These are phyloP conservation scores for Jordanella pulchra DNA, from an alignment of 2,797 vertebrate genomes.

Conservation along the genomic window DNA sequence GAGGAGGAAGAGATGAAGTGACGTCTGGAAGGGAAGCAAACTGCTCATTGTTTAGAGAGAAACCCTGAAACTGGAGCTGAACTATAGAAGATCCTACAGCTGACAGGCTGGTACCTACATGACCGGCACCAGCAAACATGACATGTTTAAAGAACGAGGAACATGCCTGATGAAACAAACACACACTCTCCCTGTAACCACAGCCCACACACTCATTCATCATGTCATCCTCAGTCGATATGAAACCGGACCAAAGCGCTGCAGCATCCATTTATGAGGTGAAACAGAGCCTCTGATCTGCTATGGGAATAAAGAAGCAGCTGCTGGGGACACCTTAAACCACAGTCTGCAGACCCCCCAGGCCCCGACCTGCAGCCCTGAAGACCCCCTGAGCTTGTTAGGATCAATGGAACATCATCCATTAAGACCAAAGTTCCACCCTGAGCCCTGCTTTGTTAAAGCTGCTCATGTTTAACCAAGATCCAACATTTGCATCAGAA, in stretches of 20 bases:
- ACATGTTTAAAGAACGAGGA: background rate
- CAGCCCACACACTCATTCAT: conserved; percentile 11
- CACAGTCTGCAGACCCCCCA: conserved; percentile 11
- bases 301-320: conserved; percentile 53
- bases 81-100: background rate
- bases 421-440: conserved; percentile 20
- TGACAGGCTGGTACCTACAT: background rate
- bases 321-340: conserved; percentile 62
- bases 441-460: conserved; percentile 15
- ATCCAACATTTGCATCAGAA: too few relatives aligned
- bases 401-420: conserved; percentile 57
- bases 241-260: conserved; percentile 35
- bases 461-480: background rate
- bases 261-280: conserved; percentile 20
- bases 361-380: conserved; percentile 23
- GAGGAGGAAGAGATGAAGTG: background rate
- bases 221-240: conserved; percentile 39
- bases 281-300: conserved; percentile 26
- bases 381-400: background rate
- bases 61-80: conserved; percentile 10
- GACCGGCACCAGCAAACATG: background rate
- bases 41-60: background rate
- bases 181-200: conserved; percentile 1
- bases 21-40: background rate
- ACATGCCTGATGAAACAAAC: background rate